Conservation (phyloP, 2,797 vertebrate genomes). For the Momotus momota region DNA sequence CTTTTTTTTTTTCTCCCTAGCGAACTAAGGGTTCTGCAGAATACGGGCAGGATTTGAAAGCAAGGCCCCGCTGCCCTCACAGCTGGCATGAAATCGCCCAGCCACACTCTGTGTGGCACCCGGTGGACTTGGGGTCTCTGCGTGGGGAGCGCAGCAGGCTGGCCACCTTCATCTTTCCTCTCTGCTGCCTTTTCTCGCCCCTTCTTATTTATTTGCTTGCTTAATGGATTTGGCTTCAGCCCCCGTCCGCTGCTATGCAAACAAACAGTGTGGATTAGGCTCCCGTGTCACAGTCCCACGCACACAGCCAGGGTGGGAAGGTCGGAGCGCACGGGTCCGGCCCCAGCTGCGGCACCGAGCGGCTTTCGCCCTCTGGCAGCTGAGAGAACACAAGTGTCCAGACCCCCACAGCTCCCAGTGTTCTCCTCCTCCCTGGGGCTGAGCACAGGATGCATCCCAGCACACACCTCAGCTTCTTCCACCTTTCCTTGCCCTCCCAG, state of each 20-base stretch:
- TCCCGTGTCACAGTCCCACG: not conserved
- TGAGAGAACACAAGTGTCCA: accelerated
- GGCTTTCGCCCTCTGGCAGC: not conserved
- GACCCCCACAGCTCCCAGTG: accelerated
- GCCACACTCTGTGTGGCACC: not conserved
- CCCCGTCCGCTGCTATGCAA: not conserved
- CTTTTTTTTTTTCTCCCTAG: accelerated
- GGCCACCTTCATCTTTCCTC: conserved; percentile 5
- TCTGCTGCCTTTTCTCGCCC: not conserved
- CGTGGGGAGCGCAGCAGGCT: not conserved
- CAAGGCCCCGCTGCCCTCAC: not conserved
- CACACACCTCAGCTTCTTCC: not conserved
- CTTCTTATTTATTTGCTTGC: not conserved
- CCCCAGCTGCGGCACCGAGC: not conserved
- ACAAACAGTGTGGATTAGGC: not conserved
- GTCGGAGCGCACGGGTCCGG: accelerated
- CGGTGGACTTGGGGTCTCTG: not conserved
- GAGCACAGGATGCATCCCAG: not conserved
- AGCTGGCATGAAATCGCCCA: not conserved
- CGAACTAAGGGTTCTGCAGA: not conserved
- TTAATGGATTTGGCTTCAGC: not conserved
- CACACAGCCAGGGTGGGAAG: not conserved
- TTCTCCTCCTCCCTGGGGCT: not conserved
- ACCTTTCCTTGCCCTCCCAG: not conserved
- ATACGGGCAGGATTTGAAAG: not conserved